A percentile compares a stretch with the other conserved stretches of the same genome.
phyloP scores from a whole-genome alignment of 2,113 vertebrate genomes.

The Thermophis baileyi region DNA sequence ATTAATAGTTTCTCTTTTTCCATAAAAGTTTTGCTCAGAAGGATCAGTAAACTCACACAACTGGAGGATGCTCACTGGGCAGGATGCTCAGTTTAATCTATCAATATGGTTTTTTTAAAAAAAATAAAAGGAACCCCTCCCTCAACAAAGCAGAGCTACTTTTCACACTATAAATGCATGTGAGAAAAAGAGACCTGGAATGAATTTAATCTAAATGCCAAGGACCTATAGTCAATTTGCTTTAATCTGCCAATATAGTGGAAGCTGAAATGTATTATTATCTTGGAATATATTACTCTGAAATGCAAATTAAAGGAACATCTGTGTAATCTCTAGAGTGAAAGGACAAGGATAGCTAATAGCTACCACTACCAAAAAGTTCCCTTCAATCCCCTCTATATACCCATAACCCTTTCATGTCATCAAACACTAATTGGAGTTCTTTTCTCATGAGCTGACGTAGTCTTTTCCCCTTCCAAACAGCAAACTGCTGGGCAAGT shows the following conservation, averaged over 20 bases:
- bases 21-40: background rate
- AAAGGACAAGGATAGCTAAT: conserved; percentile 47
- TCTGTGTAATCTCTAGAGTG: conserved; percentile 35
- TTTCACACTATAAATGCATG: background rate
- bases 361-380: conserved; percentile 34
- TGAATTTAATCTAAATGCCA: conserved; percentile 25
- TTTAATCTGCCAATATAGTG: conserved; percentile 40
- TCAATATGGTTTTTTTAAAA: background rate
- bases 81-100: background rate
- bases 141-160: background rate
- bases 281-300: conserved; percentile 55
- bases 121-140: background rate
- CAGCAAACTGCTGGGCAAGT: background rate
- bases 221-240: conserved; percentile 34
- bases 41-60: background rate
- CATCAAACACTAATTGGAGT: background rate
- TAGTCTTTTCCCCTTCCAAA: background rate
- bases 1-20: background rate
- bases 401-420: conserved; percentile 8
- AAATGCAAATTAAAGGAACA: conserved; percentile 57
- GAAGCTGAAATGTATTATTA: conserved; percentile 33
- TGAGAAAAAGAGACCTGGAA: conserved; percentile 1
- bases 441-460: background rate
- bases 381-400: background rate
- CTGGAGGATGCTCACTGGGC: accelerated